These are phyloP conservation scores for Drosophila kepulauana DNA, from an alignment of 1,140 invertebrate genomes.

Conservation along the genomic window DNA sequence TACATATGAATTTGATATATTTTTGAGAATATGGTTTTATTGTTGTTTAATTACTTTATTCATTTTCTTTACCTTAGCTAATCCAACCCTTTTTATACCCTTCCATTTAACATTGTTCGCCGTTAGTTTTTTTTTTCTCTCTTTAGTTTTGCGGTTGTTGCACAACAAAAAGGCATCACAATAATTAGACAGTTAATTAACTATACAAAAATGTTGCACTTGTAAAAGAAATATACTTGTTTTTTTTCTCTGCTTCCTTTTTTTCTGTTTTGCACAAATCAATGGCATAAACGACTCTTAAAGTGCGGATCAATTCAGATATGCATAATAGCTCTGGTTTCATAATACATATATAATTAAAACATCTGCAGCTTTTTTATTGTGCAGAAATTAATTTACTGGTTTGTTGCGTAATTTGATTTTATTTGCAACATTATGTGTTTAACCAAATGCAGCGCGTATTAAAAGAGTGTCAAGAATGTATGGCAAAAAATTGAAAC, in stretches of 20 bases:
- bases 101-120: neutral
- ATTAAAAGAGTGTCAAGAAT: no score
- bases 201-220: neutral
- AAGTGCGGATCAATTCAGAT: neutral
- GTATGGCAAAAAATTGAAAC: no score
- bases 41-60: no score
- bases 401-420: neutral
- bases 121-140: neutral
- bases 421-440: neutral
- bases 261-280: neutral
- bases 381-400: neutral
- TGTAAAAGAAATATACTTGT: neutral
- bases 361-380: neutral
- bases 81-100: neutral
- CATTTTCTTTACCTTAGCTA: neutral
- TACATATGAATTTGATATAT: no score
- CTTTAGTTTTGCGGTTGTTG: neutral
- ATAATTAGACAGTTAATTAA: slow-evolving; percentile 23
- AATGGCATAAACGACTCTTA: slow-evolving; percentile 1
- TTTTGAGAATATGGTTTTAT: no score
- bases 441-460: neutral
- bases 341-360: neutral
- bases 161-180: neutral
- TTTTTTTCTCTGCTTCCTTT: neutral
- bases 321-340: neutral